Percentiles rank a stretch among this genome's conserved stretches.
Evolutionary conservation across 2,888 invertebrate species (phyloP).

Genomic region (Uloborus plumipes): DNA sequence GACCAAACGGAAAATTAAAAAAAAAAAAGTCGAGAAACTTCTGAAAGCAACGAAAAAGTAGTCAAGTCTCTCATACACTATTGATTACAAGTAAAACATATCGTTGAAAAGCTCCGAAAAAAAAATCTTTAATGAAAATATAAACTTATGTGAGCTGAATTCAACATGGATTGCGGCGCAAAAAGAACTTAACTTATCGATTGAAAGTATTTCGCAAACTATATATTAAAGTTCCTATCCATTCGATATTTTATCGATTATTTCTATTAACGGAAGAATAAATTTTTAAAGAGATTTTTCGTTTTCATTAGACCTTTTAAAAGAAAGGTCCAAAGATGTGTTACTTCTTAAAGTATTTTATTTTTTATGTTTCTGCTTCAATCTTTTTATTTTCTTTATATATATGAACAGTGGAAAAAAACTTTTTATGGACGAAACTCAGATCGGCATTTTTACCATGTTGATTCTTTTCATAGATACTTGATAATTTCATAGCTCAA

Average conservation of each 20-base stretch:
- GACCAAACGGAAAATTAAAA: constrained; percentile 12
- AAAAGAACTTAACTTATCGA: constrained; percentile 45
- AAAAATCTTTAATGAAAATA: constrained; percentile 46
- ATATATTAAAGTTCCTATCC: constrained; percentile 41
- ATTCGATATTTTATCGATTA: constrained; percentile 55
- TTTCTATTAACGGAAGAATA: constrained; percentile 32
- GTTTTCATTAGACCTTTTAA: constrained; percentile 10
- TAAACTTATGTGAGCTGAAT: constrained; percentile 40
- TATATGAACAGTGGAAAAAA: too few species aligned
- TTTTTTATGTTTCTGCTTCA: neutral
- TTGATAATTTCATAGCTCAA: too few species aligned
- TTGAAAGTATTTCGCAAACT: constrained; percentile 44
- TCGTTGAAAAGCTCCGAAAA: constrained; percentile 38
- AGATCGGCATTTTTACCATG: too few species aligned
- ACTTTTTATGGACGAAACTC: too few species aligned
- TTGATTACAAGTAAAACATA: constrained; percentile 56
- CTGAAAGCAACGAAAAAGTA: constrained; percentile 30
- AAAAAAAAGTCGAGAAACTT: constrained; percentile 9
- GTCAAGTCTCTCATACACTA: constrained; percentile 38
- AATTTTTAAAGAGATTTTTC: constrained; percentile 18
- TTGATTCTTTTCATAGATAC: too few species aligned
- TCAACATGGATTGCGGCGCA: constrained; percentile 27
- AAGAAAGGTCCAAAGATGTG: constrained; percentile 21
- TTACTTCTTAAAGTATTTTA: constrained; percentile 20
- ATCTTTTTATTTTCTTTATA: too few species aligned